phyloP scores from a whole-genome alignment of 2,113 vertebrate species.

The Oreochromis aureus region DNA sequence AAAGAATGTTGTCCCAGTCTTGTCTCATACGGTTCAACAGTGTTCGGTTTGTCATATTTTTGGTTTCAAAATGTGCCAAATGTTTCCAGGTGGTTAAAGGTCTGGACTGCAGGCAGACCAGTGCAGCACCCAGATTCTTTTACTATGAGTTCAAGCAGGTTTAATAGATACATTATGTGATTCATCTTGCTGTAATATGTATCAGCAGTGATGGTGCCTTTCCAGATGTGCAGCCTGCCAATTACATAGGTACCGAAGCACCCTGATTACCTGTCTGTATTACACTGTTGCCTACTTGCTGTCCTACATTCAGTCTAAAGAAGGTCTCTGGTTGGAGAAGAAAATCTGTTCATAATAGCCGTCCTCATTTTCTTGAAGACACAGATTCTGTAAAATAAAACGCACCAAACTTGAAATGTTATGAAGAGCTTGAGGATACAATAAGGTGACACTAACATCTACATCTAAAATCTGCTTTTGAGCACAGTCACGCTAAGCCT shows the following conservation, averaged over 20 bases:
- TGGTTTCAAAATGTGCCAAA: not conserved
- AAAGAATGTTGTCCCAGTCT: not conserved
- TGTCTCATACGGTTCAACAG: not conserved
- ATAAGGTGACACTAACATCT: not conserved
- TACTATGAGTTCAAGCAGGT: not conserved
- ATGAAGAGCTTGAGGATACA: not conserved
- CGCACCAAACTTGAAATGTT: not conserved
- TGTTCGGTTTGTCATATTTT: not conserved
- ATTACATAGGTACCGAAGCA: not conserved
- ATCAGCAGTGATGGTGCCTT: not conserved
- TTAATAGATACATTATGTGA: not conserved
- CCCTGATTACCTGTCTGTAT: rapidly evolving
- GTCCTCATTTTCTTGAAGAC: not conserved
- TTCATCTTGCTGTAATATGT: rapidly evolving
- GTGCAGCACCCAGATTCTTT: not conserved
- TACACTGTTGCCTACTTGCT: not conserved
- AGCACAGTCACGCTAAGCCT: not conserved
- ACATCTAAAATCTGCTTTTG: not conserved
- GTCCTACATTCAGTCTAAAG: not conserved
- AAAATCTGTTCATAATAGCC: not conserved
- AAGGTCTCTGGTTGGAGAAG: not conserved
- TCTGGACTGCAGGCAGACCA: not conserved
- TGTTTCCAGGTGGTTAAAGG: not conserved
- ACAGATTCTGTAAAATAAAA: not conserved
- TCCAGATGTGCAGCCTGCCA: not conserved